Evolutionary conservation across 2,797 vertebrate species (phyloP).

Genomic region (Alosa sapidissima): DNA sequence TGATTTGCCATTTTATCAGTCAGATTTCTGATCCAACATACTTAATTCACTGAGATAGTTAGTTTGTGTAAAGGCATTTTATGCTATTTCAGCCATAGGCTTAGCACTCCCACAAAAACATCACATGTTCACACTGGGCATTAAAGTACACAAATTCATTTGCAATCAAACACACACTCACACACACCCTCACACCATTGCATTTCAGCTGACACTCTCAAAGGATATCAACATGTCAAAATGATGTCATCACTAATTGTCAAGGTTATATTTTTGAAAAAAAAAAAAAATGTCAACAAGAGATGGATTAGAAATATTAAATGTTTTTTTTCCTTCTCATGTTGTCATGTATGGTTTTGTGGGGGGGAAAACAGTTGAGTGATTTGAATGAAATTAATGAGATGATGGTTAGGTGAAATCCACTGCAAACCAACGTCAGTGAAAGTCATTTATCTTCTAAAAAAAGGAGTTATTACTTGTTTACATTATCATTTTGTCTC

Average conservation of each 20-base stretch:
- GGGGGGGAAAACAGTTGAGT: neutral
- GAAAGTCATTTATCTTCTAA: too few relatives aligned
- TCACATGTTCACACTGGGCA: neutral
- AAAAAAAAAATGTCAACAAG: neutral
- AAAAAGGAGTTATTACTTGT: too few relatives aligned
- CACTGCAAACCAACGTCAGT: neutral
- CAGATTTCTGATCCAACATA: neutral
- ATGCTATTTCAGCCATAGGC: neutral
- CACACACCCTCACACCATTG: neutral
- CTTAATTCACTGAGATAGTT: neutral
- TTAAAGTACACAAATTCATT: neutral
- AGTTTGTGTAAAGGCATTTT: neutral
- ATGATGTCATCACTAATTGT: conserved; percentile 19
- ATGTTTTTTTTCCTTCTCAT: neutral
- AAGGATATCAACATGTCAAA: neutral
- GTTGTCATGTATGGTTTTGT: neutral
- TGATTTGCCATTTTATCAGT: neutral
- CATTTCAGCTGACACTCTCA: neutral
- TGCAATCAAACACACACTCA: neutral
- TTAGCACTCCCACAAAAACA: neutral
- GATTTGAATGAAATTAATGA: too few relatives aligned
- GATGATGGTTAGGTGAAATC: neutral
- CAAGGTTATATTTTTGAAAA: conserved; percentile 18
- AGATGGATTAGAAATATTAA: conserved; percentile 1
- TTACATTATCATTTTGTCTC: too few relatives aligned